Evolutionary conservation across 1,140 invertebrate genomes (phyloP), one percentile per base, ranked within the genome.

Genomic region (Periplaneta americana): DNA sequence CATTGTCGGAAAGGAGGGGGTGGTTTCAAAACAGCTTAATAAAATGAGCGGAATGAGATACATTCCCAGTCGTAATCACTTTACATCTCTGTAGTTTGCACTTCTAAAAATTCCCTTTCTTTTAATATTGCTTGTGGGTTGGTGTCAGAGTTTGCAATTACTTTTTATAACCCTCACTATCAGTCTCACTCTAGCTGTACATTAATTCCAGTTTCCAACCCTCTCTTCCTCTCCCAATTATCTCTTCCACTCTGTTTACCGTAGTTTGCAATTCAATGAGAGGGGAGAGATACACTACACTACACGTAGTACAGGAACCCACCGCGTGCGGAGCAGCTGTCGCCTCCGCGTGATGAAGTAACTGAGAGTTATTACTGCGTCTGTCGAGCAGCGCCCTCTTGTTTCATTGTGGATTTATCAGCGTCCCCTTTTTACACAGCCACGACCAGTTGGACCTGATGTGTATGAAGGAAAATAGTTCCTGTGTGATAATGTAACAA

Each of bases 361-460:
- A 66, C 48, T 28, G n/a, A n/a, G 48, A n/a, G 22, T 66, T 28
- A 66, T 66, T 66, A 66, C 48, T 1, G 48, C 48, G n/a, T n/a
- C n/a, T n/a, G n/a, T n/a, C n/a, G n/a, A n/a, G n/a, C n/a, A n/a
- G n/a, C n/a, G 11, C 48, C 48, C 48, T 66, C 22, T 66, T 66
- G 48, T 28, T 66, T 28, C 22, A 8, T 13, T 84, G 83, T 18
- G 39, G 22, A 32, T 83, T 83, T 79, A n/a, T 66, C 48, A 66
- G 48, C 6, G 48, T 28, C 1, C 22, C 1, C 22, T n/a, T 66
- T n/a, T 66, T 66, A 9, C 6, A 48, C 39, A 17, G 10, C 17
- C 39, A 1, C 39, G n/a, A n/a, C n/a, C n/a, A n/a, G n/a, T n/a
- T n/a, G n/a, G n/a, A n/a, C n/a, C n/a, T n/a, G n/a, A n/a, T n/a